These are phyloP conservation scores for Latrodectus hesperus DNA, from an alignment of 2,888 invertebrate genomes.

Conservation along the genomic window DNA sequence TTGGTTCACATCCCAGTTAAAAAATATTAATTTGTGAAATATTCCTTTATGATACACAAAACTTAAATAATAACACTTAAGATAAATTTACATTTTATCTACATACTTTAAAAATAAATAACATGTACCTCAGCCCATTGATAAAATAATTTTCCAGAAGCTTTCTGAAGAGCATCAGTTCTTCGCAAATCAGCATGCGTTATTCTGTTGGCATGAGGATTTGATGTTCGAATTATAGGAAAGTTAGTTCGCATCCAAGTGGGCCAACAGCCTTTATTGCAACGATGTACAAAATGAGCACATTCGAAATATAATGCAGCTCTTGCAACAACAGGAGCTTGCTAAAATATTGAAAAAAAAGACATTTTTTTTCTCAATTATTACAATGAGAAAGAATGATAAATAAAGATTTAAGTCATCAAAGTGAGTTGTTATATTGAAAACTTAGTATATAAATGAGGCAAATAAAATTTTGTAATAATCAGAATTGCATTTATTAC, in stretches of 20 bases:
- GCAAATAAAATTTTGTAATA: too few relatives aligned
- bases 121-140: slow-evolving; percentile 91
- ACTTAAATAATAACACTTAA: too few relatives aligned
- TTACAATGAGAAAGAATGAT: background rate
- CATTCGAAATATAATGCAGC: slow-evolving; percentile 95
- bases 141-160: slow-evolving; percentile 97
- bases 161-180: slow-evolving; percentile 82
- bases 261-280: slow-evolving; percentile 99
- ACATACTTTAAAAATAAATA: background rate
- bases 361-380: background rate
- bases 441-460: too few relatives aligned
- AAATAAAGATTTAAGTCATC: background rate
- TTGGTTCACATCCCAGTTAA: too few relatives aligned
- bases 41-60: too few relatives aligned
- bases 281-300: slow-evolving; percentile 96
- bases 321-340: slow-evolving; percentile 93
- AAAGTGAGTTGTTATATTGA: too few relatives aligned
- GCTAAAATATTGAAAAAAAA: slow-evolving; percentile 80
- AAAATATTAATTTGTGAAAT: too few relatives aligned
- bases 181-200: slow-evolving; percentile 80
- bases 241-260: slow-evolving; percentile 95
- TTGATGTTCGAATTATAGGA: slow-evolving; percentile 84
- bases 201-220: slow-evolving; percentile 78
- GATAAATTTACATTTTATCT: too few relatives aligned
- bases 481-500: too few relatives aligned